Percentiles rank a stretch among this genome's conserved stretches.
Evolutionary conservation across 2,797 vertebrate genomes (phyloP).

Genomic region (Spea hammondii): DNA sequence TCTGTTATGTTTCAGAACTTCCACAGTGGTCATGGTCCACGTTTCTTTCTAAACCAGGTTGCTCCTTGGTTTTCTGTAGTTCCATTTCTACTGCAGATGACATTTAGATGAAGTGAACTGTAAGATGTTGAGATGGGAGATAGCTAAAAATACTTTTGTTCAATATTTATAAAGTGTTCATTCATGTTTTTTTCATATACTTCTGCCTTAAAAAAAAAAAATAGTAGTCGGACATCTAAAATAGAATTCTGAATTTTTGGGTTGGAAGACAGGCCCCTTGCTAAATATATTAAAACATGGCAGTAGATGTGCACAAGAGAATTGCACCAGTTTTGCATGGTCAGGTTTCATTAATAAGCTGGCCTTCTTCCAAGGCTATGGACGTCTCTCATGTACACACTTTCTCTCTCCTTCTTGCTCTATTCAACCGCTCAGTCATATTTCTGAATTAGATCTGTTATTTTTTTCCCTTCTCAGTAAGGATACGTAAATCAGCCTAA

Average conservation of each 20-base stretch:
- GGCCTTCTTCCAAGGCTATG: constrained; percentile 60
- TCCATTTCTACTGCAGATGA: too few relatives aligned
- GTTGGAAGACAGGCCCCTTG: constrained; percentile 49
- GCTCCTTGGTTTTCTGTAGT: too few relatives aligned
- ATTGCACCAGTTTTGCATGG: constrained; percentile 68
- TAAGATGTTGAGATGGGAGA: too few relatives aligned
- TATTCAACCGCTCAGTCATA: constrained; percentile 59
- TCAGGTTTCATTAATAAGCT: constrained; percentile 68
- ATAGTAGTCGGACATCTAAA: constrained; percentile 17
- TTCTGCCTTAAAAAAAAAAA: background rate
- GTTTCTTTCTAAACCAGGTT: too few relatives aligned
- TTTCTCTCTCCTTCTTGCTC: constrained; percentile 53
- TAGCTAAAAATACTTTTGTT: too few relatives aligned
- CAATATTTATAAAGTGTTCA: too few relatives aligned
- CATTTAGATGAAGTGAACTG: too few relatives aligned
- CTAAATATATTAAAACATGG: constrained; percentile 61
- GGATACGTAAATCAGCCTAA: background rate
- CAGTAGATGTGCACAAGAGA: constrained; percentile 62
- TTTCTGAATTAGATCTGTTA: constrained; percentile 57
- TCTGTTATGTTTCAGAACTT: too few relatives aligned
- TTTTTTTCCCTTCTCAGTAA: constrained; percentile 30
- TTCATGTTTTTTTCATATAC: too few relatives aligned
- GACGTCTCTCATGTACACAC: constrained; percentile 61
- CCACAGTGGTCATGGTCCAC: too few relatives aligned
- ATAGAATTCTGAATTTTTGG: constrained; percentile 35